These are phyloP conservation scores for Mastomys natalensis DNA, from an alignment of 2,113 vertebrate genomes.

Conservation along the genomic window DNA sequence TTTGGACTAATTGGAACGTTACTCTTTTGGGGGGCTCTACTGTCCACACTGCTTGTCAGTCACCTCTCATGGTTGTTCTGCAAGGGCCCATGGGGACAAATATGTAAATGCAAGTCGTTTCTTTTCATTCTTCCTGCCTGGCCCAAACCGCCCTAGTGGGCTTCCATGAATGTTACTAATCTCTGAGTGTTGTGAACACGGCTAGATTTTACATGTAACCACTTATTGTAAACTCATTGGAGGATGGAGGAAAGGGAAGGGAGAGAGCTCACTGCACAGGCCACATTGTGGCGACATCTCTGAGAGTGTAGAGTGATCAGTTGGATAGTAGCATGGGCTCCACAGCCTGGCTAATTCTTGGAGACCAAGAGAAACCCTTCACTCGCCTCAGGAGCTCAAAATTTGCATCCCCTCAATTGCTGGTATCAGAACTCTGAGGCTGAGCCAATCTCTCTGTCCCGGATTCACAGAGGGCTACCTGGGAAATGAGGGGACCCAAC, in stretches of 20 bases:
- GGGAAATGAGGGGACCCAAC: background rate
- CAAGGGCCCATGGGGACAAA: constrained; percentile 52
- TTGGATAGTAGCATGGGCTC: background rate
- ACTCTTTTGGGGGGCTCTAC: constrained; percentile 68
- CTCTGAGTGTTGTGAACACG: constrained; percentile 17
- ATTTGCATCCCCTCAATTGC: background rate
- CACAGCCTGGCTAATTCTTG: background rate
- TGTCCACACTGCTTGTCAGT: background rate
- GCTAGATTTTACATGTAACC: constrained; percentile 3
- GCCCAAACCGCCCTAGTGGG: background rate
- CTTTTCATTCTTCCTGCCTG: constrained; percentile 58
- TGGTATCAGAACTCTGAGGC: background rate
- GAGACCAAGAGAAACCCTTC: background rate
- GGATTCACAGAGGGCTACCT: background rate
- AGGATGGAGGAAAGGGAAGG: background rate
- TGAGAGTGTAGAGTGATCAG: background rate
- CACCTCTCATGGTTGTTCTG: constrained; percentile 78
- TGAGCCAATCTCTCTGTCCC: background rate
- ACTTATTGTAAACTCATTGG: background rate
- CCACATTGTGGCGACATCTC: background rate
- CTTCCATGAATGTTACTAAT: constrained; percentile 60
- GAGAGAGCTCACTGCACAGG: background rate
- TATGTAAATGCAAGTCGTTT: constrained; percentile 69
- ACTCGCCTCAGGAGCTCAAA: background rate
- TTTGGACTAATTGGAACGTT: constrained; percentile 80